A percentile compares a stretch with the other conserved stretches of the same genome.
These are phyloP conservation scores for Halichondria panicea DNA, from an alignment of 37 sponge, comb jelly and placozoan genomes.

Conservation along the genomic window DNA sequence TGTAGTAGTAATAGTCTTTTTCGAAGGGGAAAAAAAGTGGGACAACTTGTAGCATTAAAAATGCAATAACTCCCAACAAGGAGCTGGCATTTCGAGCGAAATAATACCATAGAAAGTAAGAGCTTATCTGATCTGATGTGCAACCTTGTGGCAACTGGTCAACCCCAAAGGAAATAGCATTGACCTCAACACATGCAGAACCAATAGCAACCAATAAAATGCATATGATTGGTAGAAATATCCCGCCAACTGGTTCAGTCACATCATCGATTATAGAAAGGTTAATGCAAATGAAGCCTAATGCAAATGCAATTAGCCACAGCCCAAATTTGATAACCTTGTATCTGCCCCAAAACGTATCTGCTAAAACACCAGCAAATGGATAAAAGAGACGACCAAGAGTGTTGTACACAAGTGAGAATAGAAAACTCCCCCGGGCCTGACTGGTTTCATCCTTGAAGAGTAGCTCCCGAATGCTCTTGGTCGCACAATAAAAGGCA, in stretches of 20 bases:
- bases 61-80: not conserved
- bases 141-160: conserved; percentile 50
- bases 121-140: conserved; percentile 46
- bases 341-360: conserved; percentile 38
- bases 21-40: not conserved
- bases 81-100: conserved; percentile 8
- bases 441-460: not conserved
- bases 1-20: no score
- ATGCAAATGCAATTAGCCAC: conserved; percentile 37
- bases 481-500: conserved; percentile 28
- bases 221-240: not conserved
- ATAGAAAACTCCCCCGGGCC: not conserved
- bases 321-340: conserved; percentile 42
- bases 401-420: not conserved
- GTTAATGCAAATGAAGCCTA: not conserved
- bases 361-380: conserved; percentile 42
- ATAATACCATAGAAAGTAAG: conserved; percentile 48
- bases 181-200: conserved; percentile 37
- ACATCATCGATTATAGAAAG: not conserved
- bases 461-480: not conserved
- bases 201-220: conserved; percentile 8
- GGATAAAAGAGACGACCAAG: conserved; percentile 45
- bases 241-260: not conserved
- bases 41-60: no score
- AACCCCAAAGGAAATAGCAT: conserved; percentile 37